Evolutionary conservation across 2,888 invertebrate genomes (phyloP).

Genomic region (Andrena praecox): DNA sequence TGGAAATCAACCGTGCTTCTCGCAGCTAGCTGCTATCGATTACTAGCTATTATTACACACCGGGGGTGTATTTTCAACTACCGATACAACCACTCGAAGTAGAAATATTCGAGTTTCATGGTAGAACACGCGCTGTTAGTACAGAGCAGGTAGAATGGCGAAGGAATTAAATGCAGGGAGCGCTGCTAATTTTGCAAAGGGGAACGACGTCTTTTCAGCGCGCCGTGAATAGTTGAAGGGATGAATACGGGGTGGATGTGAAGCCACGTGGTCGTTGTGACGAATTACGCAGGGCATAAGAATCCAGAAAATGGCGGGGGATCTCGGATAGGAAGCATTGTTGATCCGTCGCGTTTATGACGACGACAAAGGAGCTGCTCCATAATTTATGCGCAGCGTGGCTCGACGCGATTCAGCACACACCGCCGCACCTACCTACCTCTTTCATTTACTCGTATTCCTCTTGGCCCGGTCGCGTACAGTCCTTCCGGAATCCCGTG

Average conservation of each 20-base stretch:
- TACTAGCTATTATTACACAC: no score
- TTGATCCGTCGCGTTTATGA: conserved; percentile 28
- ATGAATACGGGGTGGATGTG: background rate
- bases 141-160: background rate
- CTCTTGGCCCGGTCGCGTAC: background rate
- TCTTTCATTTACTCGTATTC: conserved; percentile 31
- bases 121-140: background rate
- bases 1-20: no score
- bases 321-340: background rate
- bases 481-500: background rate
- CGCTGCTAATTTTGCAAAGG: background rate
- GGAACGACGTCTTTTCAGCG: background rate
- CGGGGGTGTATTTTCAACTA: no score
- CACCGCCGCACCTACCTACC: conserved; percentile 18
- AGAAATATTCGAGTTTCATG: background rate
- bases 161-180: background rate
- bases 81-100: background rate
- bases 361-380: conserved; percentile 1
- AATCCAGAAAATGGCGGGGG: background rate
- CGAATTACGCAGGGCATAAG: conserved; percentile 6
- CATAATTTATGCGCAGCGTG: conserved; percentile 11
- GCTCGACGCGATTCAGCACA: conserved; percentile 15
- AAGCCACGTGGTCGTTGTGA: background rate
- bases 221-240: no score
- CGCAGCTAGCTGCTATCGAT: no score